These are phyloP conservation scores for Pogoniulus pusillus DNA, from an alignment of 2,797 vertebrate species.

Conservation along the genomic window DNA sequence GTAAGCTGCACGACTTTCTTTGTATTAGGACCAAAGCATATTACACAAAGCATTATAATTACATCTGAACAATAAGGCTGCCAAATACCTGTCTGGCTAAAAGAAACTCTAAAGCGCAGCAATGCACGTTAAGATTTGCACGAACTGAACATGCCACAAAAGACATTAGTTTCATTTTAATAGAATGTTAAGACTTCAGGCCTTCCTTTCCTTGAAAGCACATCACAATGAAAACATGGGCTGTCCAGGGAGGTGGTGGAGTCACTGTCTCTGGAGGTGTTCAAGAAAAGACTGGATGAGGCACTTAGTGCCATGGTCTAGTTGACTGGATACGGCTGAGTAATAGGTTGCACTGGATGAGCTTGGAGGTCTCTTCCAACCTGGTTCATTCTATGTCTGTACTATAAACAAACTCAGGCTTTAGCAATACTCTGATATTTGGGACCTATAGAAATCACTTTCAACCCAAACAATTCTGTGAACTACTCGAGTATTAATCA, in stretches of 20 bases:
- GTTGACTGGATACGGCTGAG: no score
- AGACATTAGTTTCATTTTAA: background rate
- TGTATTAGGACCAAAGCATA: background rate
- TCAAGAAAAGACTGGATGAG: no score
- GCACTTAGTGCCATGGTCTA: no score
- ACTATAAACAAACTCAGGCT: background rate
- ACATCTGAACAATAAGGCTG: background rate
- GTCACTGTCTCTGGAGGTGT: no score
- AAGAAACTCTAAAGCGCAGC: background rate
- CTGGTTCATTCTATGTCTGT: no score
- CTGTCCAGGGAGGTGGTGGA: no score
- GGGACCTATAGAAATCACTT: background rate
- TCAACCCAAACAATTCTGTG: background rate
- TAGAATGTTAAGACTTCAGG: background rate
- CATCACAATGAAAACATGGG: background rate
- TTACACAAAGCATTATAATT: background rate
- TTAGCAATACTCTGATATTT: background rate
- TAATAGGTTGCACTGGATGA: no score
- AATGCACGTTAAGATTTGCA: background rate
- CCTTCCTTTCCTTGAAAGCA: background rate
- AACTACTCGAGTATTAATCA: background rate
- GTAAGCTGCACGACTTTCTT: background rate
- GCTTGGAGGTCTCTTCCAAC: no score
- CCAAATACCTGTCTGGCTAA: background rate
- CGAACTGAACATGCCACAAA: background rate